Conservation (phyloP, 2,888 invertebrate species). For the Eristalis intricaria region DNA sequence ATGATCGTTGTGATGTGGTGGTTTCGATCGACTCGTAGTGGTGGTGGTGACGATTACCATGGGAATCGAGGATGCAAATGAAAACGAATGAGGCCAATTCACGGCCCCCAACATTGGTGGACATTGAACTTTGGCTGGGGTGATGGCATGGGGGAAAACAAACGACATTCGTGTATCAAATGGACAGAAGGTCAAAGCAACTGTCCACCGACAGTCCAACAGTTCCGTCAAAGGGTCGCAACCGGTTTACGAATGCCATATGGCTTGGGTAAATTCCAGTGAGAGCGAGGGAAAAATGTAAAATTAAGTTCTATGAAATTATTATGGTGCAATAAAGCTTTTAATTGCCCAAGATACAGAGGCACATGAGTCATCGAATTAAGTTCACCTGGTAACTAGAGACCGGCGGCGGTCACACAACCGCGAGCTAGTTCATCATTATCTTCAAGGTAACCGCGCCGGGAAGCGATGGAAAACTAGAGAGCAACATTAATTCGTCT, state of each 20-base stretch:
- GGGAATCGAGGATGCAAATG: neutral
- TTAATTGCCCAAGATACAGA: conserved; percentile 1
- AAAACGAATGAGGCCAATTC: neutral
- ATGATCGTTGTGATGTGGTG: neutral
- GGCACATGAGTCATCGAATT: conserved; percentile 8
- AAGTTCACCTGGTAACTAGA: conserved; percentile 36
- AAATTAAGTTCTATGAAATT: neutral
- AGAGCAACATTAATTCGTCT: neutral
- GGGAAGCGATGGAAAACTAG: neutral
- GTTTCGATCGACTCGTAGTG: no score
- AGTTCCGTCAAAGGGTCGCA: neutral
- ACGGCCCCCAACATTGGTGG: neutral
- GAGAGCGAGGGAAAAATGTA: neutral
- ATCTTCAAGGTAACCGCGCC: neutral
- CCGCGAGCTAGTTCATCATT: neutral
- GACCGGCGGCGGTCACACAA: neutral
- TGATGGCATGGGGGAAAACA: neutral
- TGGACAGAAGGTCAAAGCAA: neutral
- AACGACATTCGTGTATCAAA: no score
- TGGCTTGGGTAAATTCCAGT: neutral
- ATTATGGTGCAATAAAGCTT: conserved; percentile 6
- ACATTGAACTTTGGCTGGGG: neutral
- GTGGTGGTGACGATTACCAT: neutral
- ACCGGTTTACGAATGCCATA: neutral
- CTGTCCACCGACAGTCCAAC: neutral